A percentile compares a stretch with the other conserved stretches of the same genome.
phyloP scores from a whole-genome alignment of 1,140 invertebrate species.

The Pteromalus puparum region DNA sequence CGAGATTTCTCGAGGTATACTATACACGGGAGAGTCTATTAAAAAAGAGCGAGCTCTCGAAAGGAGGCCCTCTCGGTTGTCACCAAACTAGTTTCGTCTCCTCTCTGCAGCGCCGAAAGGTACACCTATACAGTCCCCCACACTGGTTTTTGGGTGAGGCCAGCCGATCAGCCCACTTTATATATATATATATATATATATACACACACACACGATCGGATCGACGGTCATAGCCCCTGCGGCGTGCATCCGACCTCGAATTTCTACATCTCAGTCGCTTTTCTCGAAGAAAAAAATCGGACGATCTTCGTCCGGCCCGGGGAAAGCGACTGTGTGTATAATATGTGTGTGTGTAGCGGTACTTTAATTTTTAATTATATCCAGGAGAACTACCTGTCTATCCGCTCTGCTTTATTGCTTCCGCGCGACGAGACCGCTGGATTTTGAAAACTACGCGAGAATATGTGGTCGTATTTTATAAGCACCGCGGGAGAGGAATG shows the following conservation, averaged over 20 bases:
- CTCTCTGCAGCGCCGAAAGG: background rate
- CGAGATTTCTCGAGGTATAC: background rate
- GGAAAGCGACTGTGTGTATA: background rate
- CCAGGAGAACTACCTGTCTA: background rate
- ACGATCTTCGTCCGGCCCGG: background rate
- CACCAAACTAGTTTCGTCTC: conserved; percentile 44
- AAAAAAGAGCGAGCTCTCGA: conserved; percentile 14
- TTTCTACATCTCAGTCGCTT: background rate
- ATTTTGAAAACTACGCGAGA: background rate
- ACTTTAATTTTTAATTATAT: conserved; percentile 19
- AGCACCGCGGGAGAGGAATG: background rate
- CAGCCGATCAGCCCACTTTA: conserved; percentile 1
- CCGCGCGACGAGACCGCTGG: background rate
- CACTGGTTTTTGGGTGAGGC: conserved; percentile 15
- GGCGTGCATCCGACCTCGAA: conserved; percentile 30
- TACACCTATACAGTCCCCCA: background rate
- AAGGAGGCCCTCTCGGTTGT: conserved; percentile 30
- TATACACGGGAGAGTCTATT: background rate
- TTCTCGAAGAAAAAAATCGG: background rate
- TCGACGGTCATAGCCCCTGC: conserved; percentile 25
- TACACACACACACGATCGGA: background rate
- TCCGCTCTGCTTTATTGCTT: conserved; percentile 28
- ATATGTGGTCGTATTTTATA: background rate
- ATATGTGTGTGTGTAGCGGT: background rate
- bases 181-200: background rate